Evolutionary conservation across 2,888 invertebrate genomes (phyloP), one percentile per base, ranked within the genome.

Genomic region (Hypomecis punctinalis): DNA sequence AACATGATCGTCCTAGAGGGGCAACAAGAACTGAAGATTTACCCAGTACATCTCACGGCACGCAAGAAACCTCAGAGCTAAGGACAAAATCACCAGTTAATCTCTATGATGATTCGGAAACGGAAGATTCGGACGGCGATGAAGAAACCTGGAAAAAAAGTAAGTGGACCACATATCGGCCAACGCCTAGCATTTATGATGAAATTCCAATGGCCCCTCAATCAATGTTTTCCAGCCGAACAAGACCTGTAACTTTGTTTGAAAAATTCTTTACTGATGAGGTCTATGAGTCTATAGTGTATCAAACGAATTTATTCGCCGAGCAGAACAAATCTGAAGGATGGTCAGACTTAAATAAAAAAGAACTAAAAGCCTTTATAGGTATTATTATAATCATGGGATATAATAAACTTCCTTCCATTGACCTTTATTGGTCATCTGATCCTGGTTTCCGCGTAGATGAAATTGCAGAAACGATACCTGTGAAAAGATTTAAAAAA

Each of bases 211-310:
- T 23, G 23, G 23, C 23, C 23, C 23, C 23, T 23, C 23, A 23
- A 23, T 23, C 23, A 23, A 23, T 23, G 23, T 23, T 23, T 23
- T 23, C 23, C 23, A 23, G 23, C 23, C 23, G 23, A 23, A 23
- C 23, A 23, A 23, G 23, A 23, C 23, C 23, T 23, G 23, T 23
- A 23, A 23, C 23, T 23, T 23, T 23, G 23, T 23, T 23, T 23
- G 23, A 23, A 23, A 23, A 23, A 23, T 23, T 23, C 23, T 23
- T 23, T 23, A 23, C 23, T 23, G 23, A 23, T 23, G 23, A 23
- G 23, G 23, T 23, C 23, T 23, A 47, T 23, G 64, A 61, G 51
- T 65, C 40, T 43, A 65, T 61, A 65, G 61, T 61, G 55, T 64
- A 64, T 63, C 52, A 53, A 53, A 53, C 52, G 9, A 53, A 53